Percentiles rank a stretch among this genome's conserved stretches.
These are phyloP conservation scores for Perdita meconis DNA, from an alignment of 2,888 invertebrate species.

Conservation along the genomic window DNA sequence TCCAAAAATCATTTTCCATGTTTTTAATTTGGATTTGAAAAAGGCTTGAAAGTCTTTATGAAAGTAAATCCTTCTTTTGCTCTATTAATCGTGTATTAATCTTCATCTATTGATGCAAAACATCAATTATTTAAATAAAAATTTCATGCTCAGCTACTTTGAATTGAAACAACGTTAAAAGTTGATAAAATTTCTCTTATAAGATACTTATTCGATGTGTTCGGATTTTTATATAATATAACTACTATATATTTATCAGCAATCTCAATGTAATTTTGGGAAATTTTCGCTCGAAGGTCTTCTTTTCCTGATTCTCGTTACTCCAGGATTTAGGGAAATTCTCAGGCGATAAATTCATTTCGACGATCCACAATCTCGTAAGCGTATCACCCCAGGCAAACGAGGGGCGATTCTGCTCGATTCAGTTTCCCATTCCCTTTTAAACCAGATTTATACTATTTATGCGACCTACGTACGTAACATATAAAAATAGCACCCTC, in stretches of 20 bases:
- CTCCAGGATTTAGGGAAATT: constrained; percentile 65
- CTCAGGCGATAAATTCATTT: constrained; percentile 67
- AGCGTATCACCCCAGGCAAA: constrained; percentile 55
- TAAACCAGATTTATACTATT: constrained; percentile 6
- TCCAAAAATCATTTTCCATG: too few relatives aligned
- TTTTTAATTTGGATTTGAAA: too few relatives aligned
- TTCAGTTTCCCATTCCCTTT: constrained; percentile 29
- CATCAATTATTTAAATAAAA: too few relatives aligned
- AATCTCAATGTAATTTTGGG: constrained; percentile 45
- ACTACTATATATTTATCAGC: constrained; percentile 4
- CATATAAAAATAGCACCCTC: neutral
- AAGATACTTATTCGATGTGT: neutral
- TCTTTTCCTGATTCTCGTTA: constrained; percentile 62
- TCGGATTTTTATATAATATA: neutral
- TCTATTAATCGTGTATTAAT: too few relatives aligned
- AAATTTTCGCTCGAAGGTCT: constrained; percentile 43
- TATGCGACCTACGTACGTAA: neutral
- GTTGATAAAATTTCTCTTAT: too few relatives aligned
- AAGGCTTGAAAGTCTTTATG: too few relatives aligned
- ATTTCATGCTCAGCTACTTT: too few relatives aligned
- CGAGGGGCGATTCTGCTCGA: constrained; percentile 41
- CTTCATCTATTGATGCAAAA: too few relatives aligned
- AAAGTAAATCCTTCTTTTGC: too few relatives aligned
- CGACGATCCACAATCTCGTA: constrained; percentile 66
- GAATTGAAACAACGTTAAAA: too few relatives aligned